Evolutionary conservation across 2,113 vertebrate species (phyloP).

Genomic region (Pionites leucogaster): DNA sequence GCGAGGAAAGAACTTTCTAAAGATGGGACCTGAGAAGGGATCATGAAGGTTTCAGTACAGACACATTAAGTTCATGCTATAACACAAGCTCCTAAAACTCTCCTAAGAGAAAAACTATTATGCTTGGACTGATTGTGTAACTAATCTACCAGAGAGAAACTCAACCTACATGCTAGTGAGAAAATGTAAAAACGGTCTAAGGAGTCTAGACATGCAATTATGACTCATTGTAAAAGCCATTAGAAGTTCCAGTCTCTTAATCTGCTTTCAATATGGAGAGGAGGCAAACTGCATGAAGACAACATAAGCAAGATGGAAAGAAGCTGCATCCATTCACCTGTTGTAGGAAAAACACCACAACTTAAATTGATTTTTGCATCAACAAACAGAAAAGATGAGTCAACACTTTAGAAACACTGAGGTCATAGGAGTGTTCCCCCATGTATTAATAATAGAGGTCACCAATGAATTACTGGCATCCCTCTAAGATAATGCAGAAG

Average conservation of each 20-base stretch:
- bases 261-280: background rate
- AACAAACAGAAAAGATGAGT: background rate
- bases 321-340: background rate
- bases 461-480: background rate
- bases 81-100: background rate
- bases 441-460: background rate
- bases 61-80: background rate
- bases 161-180: background rate
- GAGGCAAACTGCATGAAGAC: background rate
- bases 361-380: background rate
- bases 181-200: background rate
- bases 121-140: background rate
- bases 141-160: background rate
- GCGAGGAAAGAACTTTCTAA: background rate
- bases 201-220: background rate
- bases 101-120: background rate
- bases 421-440: background rate
- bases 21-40: background rate
- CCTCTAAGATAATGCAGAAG: background rate
- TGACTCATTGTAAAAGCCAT: background rate
- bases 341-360: fast-evolving
- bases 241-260: background rate
- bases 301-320: background rate
- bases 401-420: background rate
- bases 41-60: background rate